Conservation (phyloP, 64 coral and sea anemone species). For the Orbicella faveolata region DNA sequence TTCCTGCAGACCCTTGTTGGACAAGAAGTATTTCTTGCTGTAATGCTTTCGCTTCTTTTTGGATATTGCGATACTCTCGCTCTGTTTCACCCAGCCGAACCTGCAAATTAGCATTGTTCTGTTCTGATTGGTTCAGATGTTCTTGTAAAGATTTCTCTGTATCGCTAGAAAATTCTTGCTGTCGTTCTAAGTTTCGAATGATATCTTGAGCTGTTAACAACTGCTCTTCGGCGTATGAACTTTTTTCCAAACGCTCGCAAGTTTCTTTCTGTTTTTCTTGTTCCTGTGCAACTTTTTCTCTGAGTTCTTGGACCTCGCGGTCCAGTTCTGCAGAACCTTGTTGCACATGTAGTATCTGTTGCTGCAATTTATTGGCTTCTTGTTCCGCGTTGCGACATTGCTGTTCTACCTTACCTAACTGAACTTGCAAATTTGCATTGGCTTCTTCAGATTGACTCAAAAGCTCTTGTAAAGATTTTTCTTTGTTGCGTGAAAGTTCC, state of each 20-base stretch:
- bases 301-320: constrained; percentile 15
- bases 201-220: constrained; percentile 31
- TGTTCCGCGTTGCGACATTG: neutral
- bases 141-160: constrained; percentile 16
- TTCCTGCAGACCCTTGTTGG: constrained; percentile 33
- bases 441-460: constrained; percentile 22
- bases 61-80: neutral
- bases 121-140: constrained; percentile 28
- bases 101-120: constrained; percentile 13
- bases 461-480: constrained; percentile 30
- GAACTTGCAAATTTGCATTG: constrained; percentile 22
- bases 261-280: constrained; percentile 14
- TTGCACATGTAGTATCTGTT: constrained; percentile 17
- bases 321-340: constrained; percentile 38
- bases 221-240: neutral
- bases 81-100: neutral
- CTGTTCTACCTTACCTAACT: neutral
- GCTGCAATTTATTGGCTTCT: neutral
- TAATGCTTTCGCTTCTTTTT: neutral
- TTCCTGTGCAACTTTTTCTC: constrained; percentile 35
- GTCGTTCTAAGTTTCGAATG: constrained; percentile 1
- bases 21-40: neutral
- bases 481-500: neutral
- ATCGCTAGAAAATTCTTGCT: neutral
- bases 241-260: constrained; percentile 28